Percentiles rank a stretch among this genome's conserved stretches.
Evolutionary conservation across 2,113 vertebrate species (phyloP).

Genomic region (Urocitellus parryii): DNA sequence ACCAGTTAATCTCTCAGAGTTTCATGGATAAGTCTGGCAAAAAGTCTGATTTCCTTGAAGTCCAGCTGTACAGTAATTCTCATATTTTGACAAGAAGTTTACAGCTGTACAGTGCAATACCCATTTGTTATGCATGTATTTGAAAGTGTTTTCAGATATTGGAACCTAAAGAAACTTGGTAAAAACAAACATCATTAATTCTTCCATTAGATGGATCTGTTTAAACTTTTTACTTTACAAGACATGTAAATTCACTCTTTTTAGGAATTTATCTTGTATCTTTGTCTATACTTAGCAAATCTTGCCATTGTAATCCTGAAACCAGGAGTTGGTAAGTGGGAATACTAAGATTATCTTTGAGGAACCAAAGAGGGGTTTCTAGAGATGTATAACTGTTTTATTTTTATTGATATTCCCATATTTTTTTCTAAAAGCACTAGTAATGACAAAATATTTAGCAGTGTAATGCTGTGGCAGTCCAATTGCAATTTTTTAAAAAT

Average conservation of each 20-base stretch:
- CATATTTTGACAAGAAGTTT: background rate
- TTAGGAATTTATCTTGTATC: background rate
- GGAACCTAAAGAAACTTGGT: background rate
- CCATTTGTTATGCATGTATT: background rate
- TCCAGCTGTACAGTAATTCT: background rate
- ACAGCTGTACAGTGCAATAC: background rate
- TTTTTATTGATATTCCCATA: background rate
- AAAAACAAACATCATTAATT: conserved; percentile 5
- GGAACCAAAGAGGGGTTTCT: background rate
- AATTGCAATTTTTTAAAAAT: background rate
- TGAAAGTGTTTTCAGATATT: background rate
- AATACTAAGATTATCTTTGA: background rate
- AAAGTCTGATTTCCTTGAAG: background rate
- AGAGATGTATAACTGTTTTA: background rate
- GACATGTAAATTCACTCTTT: background rate
- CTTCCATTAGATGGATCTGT: background rate
- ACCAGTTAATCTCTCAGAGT: background rate
- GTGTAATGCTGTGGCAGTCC: background rate
- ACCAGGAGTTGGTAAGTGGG: background rate
- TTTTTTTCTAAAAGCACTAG: background rate
- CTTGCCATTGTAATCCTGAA: background rate
- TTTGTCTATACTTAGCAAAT: background rate
- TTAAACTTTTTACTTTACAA: background rate
- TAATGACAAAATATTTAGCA: background rate
- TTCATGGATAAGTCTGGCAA: background rate